A percentile compares a stretch with the other conserved stretches of the same genome.
Conservation (phyloP, 1,140 invertebrate genomes). For the Calephelis nemesis region DNA sequence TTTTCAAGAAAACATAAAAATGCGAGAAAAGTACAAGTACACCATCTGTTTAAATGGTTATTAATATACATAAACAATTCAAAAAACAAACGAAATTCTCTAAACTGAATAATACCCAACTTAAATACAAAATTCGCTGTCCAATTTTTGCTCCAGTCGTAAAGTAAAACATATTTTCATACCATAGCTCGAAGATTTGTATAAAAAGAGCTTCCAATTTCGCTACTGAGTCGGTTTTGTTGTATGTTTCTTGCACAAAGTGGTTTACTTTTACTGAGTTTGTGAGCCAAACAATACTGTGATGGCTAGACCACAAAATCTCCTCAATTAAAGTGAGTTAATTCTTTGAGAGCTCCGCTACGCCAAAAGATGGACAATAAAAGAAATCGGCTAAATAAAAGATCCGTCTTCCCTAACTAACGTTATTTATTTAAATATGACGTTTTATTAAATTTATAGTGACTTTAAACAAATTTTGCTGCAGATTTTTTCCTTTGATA, state of each 20-base stretch:
- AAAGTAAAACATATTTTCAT: conserved; percentile 13
- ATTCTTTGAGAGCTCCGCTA: conserved; percentile 25
- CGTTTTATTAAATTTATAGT: too few relatives aligned
- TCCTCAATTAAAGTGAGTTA: conserved; percentile 26
- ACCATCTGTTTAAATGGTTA: conserved; percentile 11
- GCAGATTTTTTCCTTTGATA: too few relatives aligned
- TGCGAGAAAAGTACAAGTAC: neutral
- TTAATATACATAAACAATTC: conserved; percentile 14
- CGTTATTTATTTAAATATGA: neutral
- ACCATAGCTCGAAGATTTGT: conserved; percentile 4
- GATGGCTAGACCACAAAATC: conserved; percentile 24
- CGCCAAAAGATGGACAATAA: conserved; percentile 18
- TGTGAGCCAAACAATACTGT: conserved; percentile 12
- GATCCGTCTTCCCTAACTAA: conserved; percentile 4
- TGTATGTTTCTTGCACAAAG: conserved; percentile 18
- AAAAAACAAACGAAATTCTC: conserved; percentile 8
- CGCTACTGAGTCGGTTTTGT: conserved; percentile 4
- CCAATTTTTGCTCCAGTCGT: conserved; percentile 1
- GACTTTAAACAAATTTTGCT: too few relatives aligned
- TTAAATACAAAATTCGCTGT: conserved; percentile 17
- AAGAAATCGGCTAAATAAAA: conserved; percentile 9
- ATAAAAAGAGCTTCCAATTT: conserved; percentile 18
- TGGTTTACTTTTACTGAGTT: conserved; percentile 20
- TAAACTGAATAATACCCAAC: conserved; percentile 12
- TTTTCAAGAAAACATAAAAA: conserved; percentile 10